A percentile compares a stretch with the other conserved stretches of the same genome.
Evolutionary conservation across 1,140 invertebrate genomes (phyloP).

Genomic region (Drosophila kanapiae): DNA sequence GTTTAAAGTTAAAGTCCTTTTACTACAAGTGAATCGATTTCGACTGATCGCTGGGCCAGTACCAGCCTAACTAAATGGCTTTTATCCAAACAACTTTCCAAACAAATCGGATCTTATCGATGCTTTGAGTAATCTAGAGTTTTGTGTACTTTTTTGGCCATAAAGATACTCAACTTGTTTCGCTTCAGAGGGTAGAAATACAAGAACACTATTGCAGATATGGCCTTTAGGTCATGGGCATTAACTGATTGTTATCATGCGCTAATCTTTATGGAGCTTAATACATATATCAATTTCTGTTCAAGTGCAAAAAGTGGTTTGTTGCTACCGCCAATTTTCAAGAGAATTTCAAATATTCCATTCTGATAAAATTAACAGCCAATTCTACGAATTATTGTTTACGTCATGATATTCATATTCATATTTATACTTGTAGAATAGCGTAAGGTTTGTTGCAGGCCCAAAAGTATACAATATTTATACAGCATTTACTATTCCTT

Average conservation of each 20-base stretch:
- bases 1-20: not conserved
- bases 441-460: too few relatives aligned
- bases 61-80: constrained; percentile 1
- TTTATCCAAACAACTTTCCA: not conserved
- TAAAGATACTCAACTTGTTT: constrained; percentile 8
- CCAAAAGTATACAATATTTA: too few relatives aligned
- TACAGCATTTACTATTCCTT: too few relatives aligned
- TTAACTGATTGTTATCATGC: not conserved
- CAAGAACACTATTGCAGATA: not conserved
- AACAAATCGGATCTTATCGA: constrained; percentile 7
- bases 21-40: not conserved
- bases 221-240: constrained; percentile 6
- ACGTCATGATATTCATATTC: too few relatives aligned
- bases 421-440: not conserved
- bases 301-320: not conserved
- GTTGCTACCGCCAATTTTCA: constrained; percentile 5
- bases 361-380: not conserved
- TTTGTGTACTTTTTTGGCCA: constrained; percentile 2
- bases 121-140: not conserved
- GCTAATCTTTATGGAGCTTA: constrained; percentile 3
- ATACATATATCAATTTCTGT: not conserved
- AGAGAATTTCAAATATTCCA: not conserved
- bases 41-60: not conserved
- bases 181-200: not conserved
- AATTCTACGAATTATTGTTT: not conserved